Evolutionary conservation across 2,797 vertebrate species (phyloP), one percentile per base, ranked within the genome.

Genomic region (Pipistrellus pipistrellus): DNA sequence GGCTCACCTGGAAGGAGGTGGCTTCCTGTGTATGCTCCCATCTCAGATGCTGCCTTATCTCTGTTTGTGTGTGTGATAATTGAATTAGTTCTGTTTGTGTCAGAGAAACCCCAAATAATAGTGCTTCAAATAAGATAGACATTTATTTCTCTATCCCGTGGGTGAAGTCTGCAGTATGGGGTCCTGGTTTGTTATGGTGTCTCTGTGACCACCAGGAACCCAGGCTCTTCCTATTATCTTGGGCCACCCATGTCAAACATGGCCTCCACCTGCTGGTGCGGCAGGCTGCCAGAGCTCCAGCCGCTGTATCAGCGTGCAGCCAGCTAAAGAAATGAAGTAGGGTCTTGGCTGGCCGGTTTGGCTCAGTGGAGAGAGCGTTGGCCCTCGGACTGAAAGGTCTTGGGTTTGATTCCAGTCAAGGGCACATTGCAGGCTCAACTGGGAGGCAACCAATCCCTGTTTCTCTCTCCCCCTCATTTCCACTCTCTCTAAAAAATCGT

Each of bases 81-180:
- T 44, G 59, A 92, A n/a, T 92, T 66, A 85, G 12, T 46, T 80
- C 93, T 55, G 15, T 35, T 44, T 90, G 12, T 30, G 27, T 78
- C 57, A 72, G 44, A 76, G 89, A 85, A 51, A 18, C 6, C 1
- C 0, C 75, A 71, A 85, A 68, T 5, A 15, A 30, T 14, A 59
- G 30, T 25, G 6, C 77, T 77, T 71, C 46, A 55, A 83, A 71
- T 66, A 53, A 80, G 66, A 73, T 30, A 0, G 2, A 57, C 23
- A 10, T 96, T 84, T 83, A 84, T 84, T 95, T 90, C 27, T 80
- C 38, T 83, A 30, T 64, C 53, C 27, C 20, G 21, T n/a, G 35
- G 62, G n/a, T 62, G 53, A 92, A 38, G 41, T 51, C 13, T 15
- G 55, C n/a, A n/a, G n/a, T n/a, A n/a, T 76, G 72, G 27, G 23